These are phyloP conservation scores for Apogon hyalosoma DNA, from an alignment of 2,797 vertebrate genomes.

Conservation along the genomic window DNA sequence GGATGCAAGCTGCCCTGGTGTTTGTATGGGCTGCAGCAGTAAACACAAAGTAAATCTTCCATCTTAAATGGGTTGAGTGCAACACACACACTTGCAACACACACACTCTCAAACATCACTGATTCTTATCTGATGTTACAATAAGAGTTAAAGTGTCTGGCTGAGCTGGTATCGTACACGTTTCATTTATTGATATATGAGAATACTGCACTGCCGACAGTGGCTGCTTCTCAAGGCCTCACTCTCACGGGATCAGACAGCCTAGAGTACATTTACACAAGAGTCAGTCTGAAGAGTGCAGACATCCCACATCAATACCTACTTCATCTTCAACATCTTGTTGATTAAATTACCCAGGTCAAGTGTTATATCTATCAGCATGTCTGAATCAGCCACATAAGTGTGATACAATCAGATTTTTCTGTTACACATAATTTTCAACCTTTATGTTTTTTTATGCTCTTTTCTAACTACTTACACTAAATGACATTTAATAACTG, in stretches of 20 bases:
- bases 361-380: neutral
- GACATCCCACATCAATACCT: neutral
- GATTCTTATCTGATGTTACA: neutral
- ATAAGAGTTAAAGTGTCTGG: neutral
- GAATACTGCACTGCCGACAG: slow-evolving; percentile 6
- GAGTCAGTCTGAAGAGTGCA: neutral
- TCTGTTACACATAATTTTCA: too few species aligned
- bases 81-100: neutral
- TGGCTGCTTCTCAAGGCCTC: neutral
- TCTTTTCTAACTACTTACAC: too few species aligned
- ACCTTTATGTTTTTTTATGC: too few species aligned
- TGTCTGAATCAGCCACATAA: too few species aligned
- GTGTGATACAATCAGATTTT: too few species aligned
- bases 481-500: too few species aligned
- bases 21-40: neutral
- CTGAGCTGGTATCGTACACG: neutral
- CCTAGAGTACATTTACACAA: neutral
- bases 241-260: neutral
- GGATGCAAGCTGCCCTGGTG: neutral
- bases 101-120: neutral
- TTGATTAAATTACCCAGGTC: neutral
- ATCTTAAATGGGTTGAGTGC: neutral
- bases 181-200: slow-evolving; percentile 1
- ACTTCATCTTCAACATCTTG: neutral
- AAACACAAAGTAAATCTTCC: neutral